These are phyloP conservation scores for Orthosia gothica DNA, from an alignment of 2,888 invertebrate species.

Conservation along the genomic window DNA sequence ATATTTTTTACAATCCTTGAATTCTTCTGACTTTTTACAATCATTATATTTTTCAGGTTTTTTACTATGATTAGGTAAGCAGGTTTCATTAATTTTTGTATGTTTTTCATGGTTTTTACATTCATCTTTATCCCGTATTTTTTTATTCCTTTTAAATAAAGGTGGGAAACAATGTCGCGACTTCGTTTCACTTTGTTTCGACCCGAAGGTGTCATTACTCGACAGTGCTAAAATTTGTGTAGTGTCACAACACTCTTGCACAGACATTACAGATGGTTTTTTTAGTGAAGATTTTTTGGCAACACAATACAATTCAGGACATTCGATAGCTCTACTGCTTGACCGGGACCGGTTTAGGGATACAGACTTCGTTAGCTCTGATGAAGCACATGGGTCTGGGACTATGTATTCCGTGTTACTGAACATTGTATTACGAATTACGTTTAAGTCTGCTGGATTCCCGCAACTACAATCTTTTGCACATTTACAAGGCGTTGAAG, in stretches of 20 bases:
- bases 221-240: conserved; percentile 1
- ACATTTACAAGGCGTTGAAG: neutral
- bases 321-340: neutral
- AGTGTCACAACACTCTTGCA: conserved; percentile 2
- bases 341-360: conserved; percentile 28
- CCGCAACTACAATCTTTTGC: neutral
- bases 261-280: conserved; percentile 12
- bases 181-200: conserved; percentile 6
- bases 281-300: conserved; percentile 46
- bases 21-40: neutral
- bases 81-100: conserved; percentile 9
- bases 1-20: neutral
- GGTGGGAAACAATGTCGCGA: neutral
- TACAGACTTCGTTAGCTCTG: conserved; percentile 4
- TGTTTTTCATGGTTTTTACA: conserved; percentile 10
- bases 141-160: conserved; percentile 10
- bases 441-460: neutral
- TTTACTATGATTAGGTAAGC: conserved; percentile 1
- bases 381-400: conserved; percentile 32
- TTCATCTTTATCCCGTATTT: conserved; percentile 22
- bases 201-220: conserved; percentile 30
- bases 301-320: neutral
- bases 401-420: conserved; percentile 25
- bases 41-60: conserved; percentile 1
- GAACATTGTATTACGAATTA: conserved; percentile 14